Percentiles rank a stretch among this genome's conserved stretches.
Evolutionary conservation across 2,797 vertebrate species (phyloP).

Genomic region (Merluccius polli): DNA sequence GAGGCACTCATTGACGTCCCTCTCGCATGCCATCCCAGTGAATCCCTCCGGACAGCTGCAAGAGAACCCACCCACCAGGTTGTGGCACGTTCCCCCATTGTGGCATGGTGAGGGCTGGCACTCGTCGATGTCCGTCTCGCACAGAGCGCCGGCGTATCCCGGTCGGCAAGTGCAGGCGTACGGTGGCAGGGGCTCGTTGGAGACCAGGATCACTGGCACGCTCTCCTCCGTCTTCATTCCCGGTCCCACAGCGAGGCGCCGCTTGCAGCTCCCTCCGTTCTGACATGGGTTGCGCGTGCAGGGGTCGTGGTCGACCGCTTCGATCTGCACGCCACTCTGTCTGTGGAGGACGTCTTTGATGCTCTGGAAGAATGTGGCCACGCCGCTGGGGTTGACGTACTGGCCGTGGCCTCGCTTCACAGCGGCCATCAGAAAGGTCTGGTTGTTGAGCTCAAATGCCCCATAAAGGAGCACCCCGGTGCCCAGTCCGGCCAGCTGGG

Average conservation of each 20-base stretch:
- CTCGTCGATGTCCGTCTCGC: slow-evolving; percentile 88
- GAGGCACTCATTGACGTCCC: slow-evolving; percentile 95
- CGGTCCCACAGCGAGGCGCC: slow-evolving; percentile 80
- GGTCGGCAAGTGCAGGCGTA: slow-evolving; percentile 90
- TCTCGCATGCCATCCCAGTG: slow-evolving; percentile 93
- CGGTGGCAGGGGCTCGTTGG: slow-evolving; percentile 83
- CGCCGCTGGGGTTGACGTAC: slow-evolving; percentile 90
- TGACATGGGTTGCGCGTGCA: slow-evolving; percentile 88
- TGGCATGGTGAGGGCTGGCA: slow-evolving; percentile 92
- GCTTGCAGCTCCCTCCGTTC: slow-evolving; percentile 90
- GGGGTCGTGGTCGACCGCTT: slow-evolving; percentile 91
- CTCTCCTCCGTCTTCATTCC: slow-evolving; percentile 81
- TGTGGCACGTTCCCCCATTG: slow-evolving; percentile 89
- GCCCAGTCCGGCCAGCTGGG: slow-evolving; percentile 90
- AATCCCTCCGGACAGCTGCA: slow-evolving; percentile 94
- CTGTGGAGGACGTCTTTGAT: slow-evolving; percentile 89
- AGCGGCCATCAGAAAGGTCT: slow-evolving; percentile 89
- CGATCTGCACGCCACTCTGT: slow-evolving; percentile 89
- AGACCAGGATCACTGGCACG: slow-evolving; percentile 84
- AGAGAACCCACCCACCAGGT: slow-evolving; percentile 93
- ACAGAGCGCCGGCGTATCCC: slow-evolving; percentile 84
- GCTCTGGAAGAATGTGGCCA: slow-evolving; percentile 97
- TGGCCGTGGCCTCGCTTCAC: slow-evolving; percentile 82
- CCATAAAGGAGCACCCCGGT: slow-evolving; percentile 88
- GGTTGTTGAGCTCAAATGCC: slow-evolving; percentile 83